Percentiles rank a stretch among this genome's conserved stretches.
These are phyloP conservation scores for Sitophilus oryzae DNA, from an alignment of 1,140 invertebrate species.

Conservation along the genomic window DNA sequence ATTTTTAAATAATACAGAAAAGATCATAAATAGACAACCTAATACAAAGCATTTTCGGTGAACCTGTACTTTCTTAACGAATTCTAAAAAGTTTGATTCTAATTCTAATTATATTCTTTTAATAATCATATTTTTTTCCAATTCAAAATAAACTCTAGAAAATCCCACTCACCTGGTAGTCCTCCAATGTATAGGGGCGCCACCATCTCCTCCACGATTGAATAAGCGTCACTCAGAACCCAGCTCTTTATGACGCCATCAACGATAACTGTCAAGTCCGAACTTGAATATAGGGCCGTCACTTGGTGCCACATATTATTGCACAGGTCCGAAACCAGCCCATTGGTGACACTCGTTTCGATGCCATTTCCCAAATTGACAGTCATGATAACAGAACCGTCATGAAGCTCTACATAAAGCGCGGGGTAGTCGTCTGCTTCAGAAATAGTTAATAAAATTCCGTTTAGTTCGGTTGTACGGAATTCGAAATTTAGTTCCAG, in stretches of 20 bases:
- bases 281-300: constrained; percentile 63
- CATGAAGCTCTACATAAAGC: constrained; percentile 68
- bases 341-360: constrained; percentile 54
- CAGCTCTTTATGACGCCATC: constrained; percentile 54
- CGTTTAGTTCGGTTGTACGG: constrained; percentile 72
- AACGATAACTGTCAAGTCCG: constrained; percentile 64
- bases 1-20: too few species aligned
- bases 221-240: constrained; percentile 34
- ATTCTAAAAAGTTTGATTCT: too few species aligned
- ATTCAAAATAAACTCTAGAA: too few species aligned
- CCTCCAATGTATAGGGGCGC: constrained; percentile 79
- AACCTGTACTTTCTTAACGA: too few species aligned
- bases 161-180: constrained; percentile 73
- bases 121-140: too few species aligned
- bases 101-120: too few species aligned
- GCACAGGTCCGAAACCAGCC: constrained; percentile 62
- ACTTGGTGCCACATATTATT: constrained; percentile 85
- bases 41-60: too few species aligned
- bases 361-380: constrained; percentile 61
- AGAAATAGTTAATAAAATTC: constrained; percentile 70
- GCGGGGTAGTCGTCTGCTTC: constrained; percentile 57
- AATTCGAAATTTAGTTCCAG: constrained; percentile 77
- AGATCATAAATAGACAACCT: too few species aligned
- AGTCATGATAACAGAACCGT: constrained; percentile 70
- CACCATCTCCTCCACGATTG: constrained; percentile 46